Evolutionary conservation across 2,113 vertebrate species (phyloP), one percentile per base, ranked within the genome.

Genomic region (Puntigrus tetrazona): DNA sequence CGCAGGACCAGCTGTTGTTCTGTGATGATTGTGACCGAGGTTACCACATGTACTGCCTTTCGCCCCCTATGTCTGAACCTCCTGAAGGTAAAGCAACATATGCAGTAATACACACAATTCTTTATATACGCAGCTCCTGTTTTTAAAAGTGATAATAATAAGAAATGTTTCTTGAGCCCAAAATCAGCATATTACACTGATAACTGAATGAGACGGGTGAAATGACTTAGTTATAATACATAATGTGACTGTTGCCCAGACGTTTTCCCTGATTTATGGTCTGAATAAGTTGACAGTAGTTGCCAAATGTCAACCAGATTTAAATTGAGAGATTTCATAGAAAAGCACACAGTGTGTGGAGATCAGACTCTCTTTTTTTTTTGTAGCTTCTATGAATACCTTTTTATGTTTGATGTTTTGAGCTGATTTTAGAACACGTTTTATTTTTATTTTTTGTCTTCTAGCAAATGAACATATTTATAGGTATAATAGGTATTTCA

Each of bases 31-130:
- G 94, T 34, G 93, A 95, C 55, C 73, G 93, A 87, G 94, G 93
- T 25, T 94, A 94, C 84, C 94, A 95, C 88, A 95, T 95, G 94
- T 95, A 95, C 88, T 94, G 93, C 76, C 93, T 94, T 86, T 94
- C 90, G 31, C 93, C 93, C 0, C 93, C 93, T 34, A 94, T 95
- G 94, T 89, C 93, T 20, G 94, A 94, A 81, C 93, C 94, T 50
- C 94, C 94, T 13, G 94, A 94, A 91, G 94, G 93, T 94, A 88
- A 88, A 81, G 3, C 82, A 25, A 20, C 22, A 25, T n/a, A n/a
- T 11, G 1, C 4, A 0, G 6, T 25, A 1, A 22, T 27, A 63
- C 14, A 16, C 31, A n/a, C n/a, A n/a, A n/a, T n/a, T n/a, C n/a
- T n/a, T n/a, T n/a, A n/a, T n/a, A n/a, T n/a, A n/a, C n/a, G n/a